These are phyloP conservation scores for Suncus etruscus DNA, from an alignment of 2,113 vertebrate genomes.

Conservation along the genomic window DNA sequence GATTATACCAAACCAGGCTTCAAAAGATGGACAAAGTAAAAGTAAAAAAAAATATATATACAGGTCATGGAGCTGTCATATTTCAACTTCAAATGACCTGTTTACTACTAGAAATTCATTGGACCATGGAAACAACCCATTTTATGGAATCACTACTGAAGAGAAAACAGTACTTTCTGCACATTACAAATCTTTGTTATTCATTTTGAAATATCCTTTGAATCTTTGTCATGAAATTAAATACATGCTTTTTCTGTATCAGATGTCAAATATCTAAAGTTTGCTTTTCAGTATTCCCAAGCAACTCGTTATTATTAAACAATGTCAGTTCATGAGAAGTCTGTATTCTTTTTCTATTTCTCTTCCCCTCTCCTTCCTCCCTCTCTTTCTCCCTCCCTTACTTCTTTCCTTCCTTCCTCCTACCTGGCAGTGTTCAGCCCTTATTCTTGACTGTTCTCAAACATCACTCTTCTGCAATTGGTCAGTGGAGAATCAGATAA, in stretches of 20 bases:
- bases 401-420: too few relatives aligned
- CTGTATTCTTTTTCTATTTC: not conserved
- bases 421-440: too few relatives aligned
- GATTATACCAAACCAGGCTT: not conserved
- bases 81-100: not conserved
- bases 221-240: slow-evolving; percentile 22
- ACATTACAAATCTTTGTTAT: not conserved
- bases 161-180: not conserved
- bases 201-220: not conserved
- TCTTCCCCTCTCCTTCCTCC: too few relatives aligned
- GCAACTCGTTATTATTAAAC: slow-evolving; percentile 7
- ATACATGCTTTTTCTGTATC: slow-evolving; percentile 1
- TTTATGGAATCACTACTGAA: not conserved
- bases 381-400: too few relatives aligned
- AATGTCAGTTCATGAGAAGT: not conserved
- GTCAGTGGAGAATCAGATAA: too few relatives aligned
- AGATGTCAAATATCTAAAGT: not conserved
- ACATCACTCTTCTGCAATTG: too few relatives aligned
- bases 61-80: not conserved
- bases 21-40: slow-evolving; percentile 17
- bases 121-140: not conserved
- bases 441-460: too few relatives aligned
- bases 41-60: not conserved
- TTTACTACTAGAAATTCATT: not conserved
- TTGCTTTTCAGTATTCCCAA: not conserved